Evolutionary conservation across 2,113 vertebrate genomes (phyloP), one percentile per base, ranked within the genome.

Genomic region (Hemichromis elongatus): DNA sequence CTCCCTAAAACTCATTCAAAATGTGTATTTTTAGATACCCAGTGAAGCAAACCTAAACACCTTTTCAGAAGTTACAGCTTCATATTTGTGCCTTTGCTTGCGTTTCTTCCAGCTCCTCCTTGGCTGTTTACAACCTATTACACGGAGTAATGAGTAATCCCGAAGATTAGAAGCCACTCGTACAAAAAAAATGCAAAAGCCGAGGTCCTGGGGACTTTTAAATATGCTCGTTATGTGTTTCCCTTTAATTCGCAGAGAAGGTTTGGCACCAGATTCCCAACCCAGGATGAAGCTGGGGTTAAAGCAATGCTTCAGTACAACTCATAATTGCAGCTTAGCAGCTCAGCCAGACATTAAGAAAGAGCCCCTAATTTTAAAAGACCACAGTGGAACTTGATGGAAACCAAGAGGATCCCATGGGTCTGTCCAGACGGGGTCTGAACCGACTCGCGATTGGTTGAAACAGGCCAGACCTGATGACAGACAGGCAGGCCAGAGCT

Each of bases 21-120:
- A 86, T 54, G 52, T 66, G 59, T 90, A 89, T 94, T 92, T 91
- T 91, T 86, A 88, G 78, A 87, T 89, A 33, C 54, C 54, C 21
- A 18, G 3, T 33, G 50, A 54, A 63, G 61, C 77, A 55, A 55
- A 82, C 33, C 24, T 75, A 47, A 88, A 78, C 57, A 73, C 73
- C 5, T 19, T 26, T 59, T 66, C 24, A 19, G 6, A 70, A 28
- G 24, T 63, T 5, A 28, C 53, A 30, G 14, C 4, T 66, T 54
- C 12, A 14, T 19, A 19, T 33, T 21, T 79, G 24, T 5, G 5
- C 19, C 1, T 54, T 77, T 7, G 12, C 59, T 80, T 33, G n/a
- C 14, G 24, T 80, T 33, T 37, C 42, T 47, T 56, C 5, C 24
- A 47, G 68, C 14, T 37, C 33, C 30, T 53, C 30, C 9, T 35